A percentile compares a stretch with the other conserved stretches of the same genome.
These are phyloP conservation scores for Silurus asotus DNA, from an alignment of 2,113 vertebrate genomes.

Conservation along the genomic window DNA sequence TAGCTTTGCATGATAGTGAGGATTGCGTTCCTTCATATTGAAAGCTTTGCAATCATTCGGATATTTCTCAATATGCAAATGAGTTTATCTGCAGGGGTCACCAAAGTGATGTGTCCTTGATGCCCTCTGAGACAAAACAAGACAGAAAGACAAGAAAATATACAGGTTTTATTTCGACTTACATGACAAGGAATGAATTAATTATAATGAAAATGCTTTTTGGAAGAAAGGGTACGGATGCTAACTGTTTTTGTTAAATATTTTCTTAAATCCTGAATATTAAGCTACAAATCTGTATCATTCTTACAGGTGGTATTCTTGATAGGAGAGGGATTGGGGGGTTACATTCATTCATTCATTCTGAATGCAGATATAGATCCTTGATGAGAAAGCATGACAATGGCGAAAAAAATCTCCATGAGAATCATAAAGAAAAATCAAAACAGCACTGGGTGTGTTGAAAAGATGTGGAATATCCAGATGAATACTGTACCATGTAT, in stretches of 20 bases:
- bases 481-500: too few relatives aligned
- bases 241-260: neutral
- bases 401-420: too few relatives aligned
- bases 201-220: neutral
- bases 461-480: too few relatives aligned
- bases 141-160: neutral
- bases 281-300: neutral
- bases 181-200: neutral
- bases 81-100: neutral
- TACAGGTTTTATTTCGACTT: neutral
- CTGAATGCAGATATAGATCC: neutral
- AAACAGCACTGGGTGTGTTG: too few relatives aligned
- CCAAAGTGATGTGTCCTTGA: neutral
- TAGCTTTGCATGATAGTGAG: constrained; percentile 1
- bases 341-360: neutral
- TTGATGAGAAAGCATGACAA: neutral
- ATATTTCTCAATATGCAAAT: neutral
- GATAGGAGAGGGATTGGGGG: too few relatives aligned
- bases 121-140: neutral
- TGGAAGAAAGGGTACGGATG: neutral
- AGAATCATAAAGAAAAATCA: too few relatives aligned
- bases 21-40: neutral
- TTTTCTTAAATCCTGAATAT: neutral
- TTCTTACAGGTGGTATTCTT: neutral
- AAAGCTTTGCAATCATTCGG: neutral